Conservation (phyloP, 2,888 invertebrate genomes). For the Parapristionchus giblindavisi region DNA sequence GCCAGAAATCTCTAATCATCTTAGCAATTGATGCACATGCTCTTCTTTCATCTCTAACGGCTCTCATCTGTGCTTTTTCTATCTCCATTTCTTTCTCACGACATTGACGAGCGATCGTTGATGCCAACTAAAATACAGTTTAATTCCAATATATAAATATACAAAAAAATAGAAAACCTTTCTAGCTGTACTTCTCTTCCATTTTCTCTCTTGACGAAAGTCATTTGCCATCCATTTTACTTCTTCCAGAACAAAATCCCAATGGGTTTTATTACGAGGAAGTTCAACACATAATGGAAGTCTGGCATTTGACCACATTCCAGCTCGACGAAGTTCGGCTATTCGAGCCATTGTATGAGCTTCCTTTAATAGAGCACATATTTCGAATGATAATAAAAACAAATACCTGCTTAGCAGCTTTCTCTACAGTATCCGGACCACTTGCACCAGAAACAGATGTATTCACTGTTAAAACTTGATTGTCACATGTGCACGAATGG, state of each 20-base stretch:
- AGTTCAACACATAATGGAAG: slow-evolving; percentile 81
- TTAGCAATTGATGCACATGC: slow-evolving; percentile 89
- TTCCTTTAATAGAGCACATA: slow-evolving; percentile 75
- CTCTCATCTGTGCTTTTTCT: slow-evolving; percentile 86
- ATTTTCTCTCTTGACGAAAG: slow-evolving; percentile 95
- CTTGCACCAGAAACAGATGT: not conserved
- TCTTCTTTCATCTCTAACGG: slow-evolving; percentile 87
- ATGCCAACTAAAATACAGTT: slow-evolving; percentile 38
- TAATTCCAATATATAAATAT: not conserved
- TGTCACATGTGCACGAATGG: not conserved
- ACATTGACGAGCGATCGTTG: slow-evolving; percentile 46
- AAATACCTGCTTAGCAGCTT: slow-evolving; percentile 31
- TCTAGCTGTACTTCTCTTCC: slow-evolving; percentile 80
- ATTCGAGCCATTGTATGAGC: slow-evolving; percentile 92
- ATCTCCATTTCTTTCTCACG: slow-evolving; percentile 85
- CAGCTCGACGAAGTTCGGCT: slow-evolving; percentile 81
- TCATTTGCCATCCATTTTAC: slow-evolving; percentile 93
- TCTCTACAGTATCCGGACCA: slow-evolving; percentile 37
- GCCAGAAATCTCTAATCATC: slow-evolving; percentile 93
- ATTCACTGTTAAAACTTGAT: slow-evolving; percentile 19
- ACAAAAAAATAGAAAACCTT: slow-evolving; percentile 42
- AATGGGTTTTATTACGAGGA: slow-evolving; percentile 88
- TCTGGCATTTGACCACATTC: slow-evolving; percentile 83
- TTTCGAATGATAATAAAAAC: not conserved
- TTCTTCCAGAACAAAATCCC: slow-evolving; percentile 98